Percentiles rank a stretch among this genome's conserved stretches.
These are phyloP conservation scores for Channa maculata DNA, from an alignment of 2,113 vertebrate genomes.

Conservation along the genomic window DNA sequence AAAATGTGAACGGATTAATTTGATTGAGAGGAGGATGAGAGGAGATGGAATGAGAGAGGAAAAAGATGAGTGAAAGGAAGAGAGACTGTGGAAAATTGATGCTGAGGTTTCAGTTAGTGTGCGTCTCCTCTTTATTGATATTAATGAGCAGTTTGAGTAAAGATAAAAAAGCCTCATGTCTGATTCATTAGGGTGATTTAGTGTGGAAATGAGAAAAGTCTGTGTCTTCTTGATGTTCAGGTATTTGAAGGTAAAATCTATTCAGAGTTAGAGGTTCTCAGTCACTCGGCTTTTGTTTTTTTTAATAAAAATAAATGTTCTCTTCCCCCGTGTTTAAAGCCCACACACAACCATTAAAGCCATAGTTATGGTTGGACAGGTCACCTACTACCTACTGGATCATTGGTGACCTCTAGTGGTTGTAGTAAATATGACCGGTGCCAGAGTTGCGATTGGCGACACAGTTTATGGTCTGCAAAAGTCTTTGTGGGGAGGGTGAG, in stretches of 20 bases:
- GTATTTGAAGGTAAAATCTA: conserved; percentile 57
- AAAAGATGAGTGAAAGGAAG: background rate
- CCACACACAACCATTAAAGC: background rate
- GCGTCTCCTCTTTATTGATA: conserved; percentile 37
- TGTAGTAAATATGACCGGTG: no score
- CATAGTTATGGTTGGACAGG: background rate
- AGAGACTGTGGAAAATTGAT: conserved; percentile 20
- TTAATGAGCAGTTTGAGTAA: conserved; percentile 50
- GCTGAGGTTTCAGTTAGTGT: conserved; percentile 41
- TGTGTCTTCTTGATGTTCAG: conserved; percentile 31
- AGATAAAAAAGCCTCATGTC: conserved; percentile 34
- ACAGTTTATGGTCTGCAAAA: no score
- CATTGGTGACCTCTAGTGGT: no score
- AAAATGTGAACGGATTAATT: background rate
- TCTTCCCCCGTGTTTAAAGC: background rate
- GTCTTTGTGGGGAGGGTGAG: no score
- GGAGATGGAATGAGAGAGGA: background rate
- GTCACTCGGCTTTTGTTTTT: background rate
- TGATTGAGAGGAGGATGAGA: background rate
- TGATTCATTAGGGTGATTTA: conserved; percentile 43
- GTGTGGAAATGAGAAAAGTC: conserved; percentile 28
- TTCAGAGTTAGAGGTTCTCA: conserved; percentile 30
- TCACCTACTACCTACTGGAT: no score
- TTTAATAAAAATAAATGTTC: background rate
- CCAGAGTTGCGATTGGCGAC: no score